These are phyloP conservation scores for Thereva nobilitata DNA, from an alignment of 2,888 invertebrate genomes.

Conservation along the genomic window DNA sequence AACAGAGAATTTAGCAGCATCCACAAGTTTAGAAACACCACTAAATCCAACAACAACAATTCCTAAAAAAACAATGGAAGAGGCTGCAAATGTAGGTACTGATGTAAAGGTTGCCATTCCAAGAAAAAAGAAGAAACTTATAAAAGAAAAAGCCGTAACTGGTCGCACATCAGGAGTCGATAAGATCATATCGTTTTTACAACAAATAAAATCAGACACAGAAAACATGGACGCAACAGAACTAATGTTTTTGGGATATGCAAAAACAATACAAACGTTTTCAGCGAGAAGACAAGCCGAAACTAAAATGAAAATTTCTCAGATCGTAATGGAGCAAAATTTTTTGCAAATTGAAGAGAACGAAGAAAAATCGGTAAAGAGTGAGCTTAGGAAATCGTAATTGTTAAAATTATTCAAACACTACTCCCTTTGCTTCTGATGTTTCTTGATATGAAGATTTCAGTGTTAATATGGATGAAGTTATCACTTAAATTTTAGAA, in stretches of 20 bases:
- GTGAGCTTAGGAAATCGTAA: constrained; percentile 19
- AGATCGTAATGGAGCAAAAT: constrained; percentile 17
- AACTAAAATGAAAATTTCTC: constrained; percentile 14
- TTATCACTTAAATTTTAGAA: constrained; percentile 9
- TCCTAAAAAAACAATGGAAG: constrained; percentile 5
- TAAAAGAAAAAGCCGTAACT: constrained; percentile 2
- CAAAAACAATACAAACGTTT: constrained; percentile 11
- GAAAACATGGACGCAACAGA: constrained; percentile 17
- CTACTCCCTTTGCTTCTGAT: constrained; percentile 4
- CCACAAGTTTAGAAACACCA: constrained; percentile 3
- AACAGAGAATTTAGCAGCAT: constrained; percentile 14
- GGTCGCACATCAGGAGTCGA: not conserved
- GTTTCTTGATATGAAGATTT: constrained; percentile 17
- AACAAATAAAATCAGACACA: constrained; percentile 20
- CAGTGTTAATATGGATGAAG: constrained; percentile 9
- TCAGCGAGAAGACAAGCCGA: constrained; percentile 20
- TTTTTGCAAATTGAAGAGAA: constrained; percentile 14
- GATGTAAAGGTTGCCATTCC: constrained; percentile 6
- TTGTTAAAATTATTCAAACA: constrained; percentile 10
- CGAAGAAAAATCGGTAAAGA: constrained; percentile 11
- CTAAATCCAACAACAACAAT: constrained; percentile 12
- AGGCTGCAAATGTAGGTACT: constrained; percentile 1
- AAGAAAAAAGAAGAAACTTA: constrained; percentile 9
- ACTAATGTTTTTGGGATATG: constrained; percentile 16
- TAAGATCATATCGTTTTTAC: constrained; percentile 1